Evolutionary conservation across 2,888 invertebrate species (phyloP), one percentile per base, ranked within the genome.

Genomic region (Pecten maximus): DNA sequence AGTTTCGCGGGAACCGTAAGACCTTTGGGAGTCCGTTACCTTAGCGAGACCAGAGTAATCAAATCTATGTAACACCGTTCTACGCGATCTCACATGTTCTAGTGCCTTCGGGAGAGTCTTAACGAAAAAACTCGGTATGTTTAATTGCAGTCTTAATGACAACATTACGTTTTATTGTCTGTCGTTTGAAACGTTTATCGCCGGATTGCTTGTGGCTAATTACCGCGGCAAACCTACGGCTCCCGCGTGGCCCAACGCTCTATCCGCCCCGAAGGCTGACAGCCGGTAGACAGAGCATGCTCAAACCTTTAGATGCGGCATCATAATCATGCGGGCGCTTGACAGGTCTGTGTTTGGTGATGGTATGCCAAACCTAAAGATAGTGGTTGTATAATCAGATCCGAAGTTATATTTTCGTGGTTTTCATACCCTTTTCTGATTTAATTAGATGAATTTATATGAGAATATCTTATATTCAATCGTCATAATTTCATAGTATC

Each of bases 121-220:
- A 74, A 23, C 74, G 74, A 74, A 74, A 74, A 74, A 74, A 74
- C 28, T 28, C 10, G 35, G 74, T 74, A 74, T 74, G 74, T 74
- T 74, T 74, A 74, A 74, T 74, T 35, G 74, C 28, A 74, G 74
- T 74, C 74, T 35, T 74, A 74, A 74, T 74, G 74, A 35, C 74
- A 74, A 74, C 74, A 74, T 74, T 74, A 74, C 74, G 35, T 74
- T 74, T 74, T 74, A 74, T 74, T 35, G 35, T 35, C 35, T 74
- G 74, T 74, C 74, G 74, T 74, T 74, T 74, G 74, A 74, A 74
- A 74, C 74, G 74, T 74, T 74, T 74, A 74, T 74, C 74, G 74
- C 35, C 35, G 74, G 74, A 74, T 74, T 35, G 74, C 74, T 74
- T 74, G 74, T 74, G 74, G 74, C 74, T 74, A 74, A 74, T 74